Percentiles rank a stretch among this genome's conserved stretches.
Conservation (phyloP, 2,113 vertebrate species). For the Cheirogaleus medius region DNA sequence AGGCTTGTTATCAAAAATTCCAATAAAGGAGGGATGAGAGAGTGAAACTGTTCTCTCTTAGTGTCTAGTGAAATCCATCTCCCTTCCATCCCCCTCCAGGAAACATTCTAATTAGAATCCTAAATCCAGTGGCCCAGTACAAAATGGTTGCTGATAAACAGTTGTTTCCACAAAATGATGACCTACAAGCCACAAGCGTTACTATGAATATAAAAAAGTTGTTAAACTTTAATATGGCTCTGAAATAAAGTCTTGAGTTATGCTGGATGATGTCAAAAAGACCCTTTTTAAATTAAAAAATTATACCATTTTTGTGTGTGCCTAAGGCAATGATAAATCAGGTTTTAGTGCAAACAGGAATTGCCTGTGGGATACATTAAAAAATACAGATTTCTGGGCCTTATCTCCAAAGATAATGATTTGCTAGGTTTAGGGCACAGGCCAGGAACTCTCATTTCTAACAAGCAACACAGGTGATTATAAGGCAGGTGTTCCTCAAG, state of each 20-base stretch:
- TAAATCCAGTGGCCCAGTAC: not conserved
- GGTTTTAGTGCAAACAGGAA: not conserved
- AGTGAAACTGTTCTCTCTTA: not conserved
- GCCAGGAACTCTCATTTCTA: not conserved
- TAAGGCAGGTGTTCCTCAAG: not conserved
- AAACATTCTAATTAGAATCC: not conserved
- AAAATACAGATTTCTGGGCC: not conserved
- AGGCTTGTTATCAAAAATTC: constrained; percentile 31
- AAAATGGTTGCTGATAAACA: constrained; percentile 23
- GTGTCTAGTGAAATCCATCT: not conserved
- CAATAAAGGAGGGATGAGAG: not conserved
- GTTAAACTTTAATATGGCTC: not conserved
- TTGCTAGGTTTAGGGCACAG: not conserved
- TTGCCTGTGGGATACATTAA: not conserved
- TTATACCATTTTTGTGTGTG: not conserved
- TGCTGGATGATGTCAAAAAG: not conserved
- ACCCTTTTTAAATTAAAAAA: not conserved
- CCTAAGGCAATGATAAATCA: not conserved
- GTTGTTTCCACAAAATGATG: not conserved
- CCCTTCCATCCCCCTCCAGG: not conserved
- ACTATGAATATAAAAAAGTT: not conserved
- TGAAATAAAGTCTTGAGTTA: not conserved
- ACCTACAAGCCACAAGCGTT: not conserved
- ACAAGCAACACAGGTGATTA: not conserved
- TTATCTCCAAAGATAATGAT: not conserved